phyloP scores from a whole-genome alignment of 2,888 invertebrate genomes.

The Tetropium fuscum region DNA sequence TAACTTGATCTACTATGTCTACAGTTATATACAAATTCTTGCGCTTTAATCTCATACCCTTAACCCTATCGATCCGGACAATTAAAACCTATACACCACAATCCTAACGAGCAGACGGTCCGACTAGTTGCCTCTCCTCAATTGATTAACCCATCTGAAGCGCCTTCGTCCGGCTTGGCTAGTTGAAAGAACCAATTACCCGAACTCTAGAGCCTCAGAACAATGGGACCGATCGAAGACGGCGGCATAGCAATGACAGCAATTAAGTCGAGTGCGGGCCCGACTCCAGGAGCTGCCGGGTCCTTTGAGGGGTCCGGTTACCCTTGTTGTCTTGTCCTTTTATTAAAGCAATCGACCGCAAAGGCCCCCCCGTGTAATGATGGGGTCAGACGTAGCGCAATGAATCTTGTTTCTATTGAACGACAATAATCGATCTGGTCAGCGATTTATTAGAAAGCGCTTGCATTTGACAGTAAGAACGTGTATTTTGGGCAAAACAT shows the following conservation, averaged over 20 bases:
- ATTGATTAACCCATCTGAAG: constrained; percentile 20
- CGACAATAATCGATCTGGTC: too few relatives aligned
- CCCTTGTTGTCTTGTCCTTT: constrained; percentile 33
- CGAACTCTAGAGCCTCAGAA: constrained; percentile 31
- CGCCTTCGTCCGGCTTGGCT: constrained; percentile 23
- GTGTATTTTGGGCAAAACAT: too few relatives aligned
- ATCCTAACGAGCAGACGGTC: neutral
- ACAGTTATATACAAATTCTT: neutral
- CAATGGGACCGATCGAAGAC: constrained; percentile 27
- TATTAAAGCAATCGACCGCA: constrained; percentile 29
- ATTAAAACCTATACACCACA: constrained; percentile 19
- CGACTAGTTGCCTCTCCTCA: constrained; percentile 1
- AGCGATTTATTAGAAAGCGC: too few relatives aligned
- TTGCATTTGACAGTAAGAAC: too few relatives aligned
- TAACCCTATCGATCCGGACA: neutral
- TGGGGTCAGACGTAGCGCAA: too few relatives aligned
- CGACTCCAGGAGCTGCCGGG: neutral
- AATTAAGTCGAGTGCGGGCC: constrained; percentile 36
- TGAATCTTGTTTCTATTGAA: too few relatives aligned
- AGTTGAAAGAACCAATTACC: constrained; percentile 33
- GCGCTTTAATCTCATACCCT: neutral
- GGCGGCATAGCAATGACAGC: constrained; percentile 35
- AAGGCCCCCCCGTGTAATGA: too few relatives aligned
- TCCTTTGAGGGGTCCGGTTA: constrained; percentile 20
- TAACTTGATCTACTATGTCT: too few relatives aligned